These are phyloP conservation scores for Ictidomys tridecemlineatus DNA, from an alignment of 2,113 vertebrate genomes.

Conservation along the genomic window DNA sequence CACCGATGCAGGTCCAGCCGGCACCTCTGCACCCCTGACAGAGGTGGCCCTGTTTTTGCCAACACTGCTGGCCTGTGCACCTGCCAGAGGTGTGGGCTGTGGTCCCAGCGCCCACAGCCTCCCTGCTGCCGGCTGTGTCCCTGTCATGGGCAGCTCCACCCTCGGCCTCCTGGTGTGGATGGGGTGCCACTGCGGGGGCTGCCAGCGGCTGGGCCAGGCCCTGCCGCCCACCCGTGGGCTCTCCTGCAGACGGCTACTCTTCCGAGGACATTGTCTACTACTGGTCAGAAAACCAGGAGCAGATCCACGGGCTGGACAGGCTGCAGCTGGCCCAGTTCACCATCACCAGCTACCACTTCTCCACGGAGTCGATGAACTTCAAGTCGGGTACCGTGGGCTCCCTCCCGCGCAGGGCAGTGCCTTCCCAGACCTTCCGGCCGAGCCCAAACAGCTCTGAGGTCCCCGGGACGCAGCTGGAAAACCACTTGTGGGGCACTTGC, in stretches of 20 bases:
- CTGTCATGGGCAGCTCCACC: no score
- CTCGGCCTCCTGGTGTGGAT: fast-evolving
- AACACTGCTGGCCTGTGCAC: background rate
- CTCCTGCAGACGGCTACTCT: slow-evolving; percentile 95
- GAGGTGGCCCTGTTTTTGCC: fast-evolving
- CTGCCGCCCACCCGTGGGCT: slow-evolving; percentile 33
- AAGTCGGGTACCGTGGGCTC: slow-evolving; percentile 93
- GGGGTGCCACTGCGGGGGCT: background rate
- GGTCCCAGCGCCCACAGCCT: background rate
- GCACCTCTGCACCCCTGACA: background rate
- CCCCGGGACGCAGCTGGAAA: background rate
- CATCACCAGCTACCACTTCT: slow-evolving; percentile 96
- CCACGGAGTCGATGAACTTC: slow-evolving; percentile 96
- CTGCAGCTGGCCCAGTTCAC: slow-evolving; percentile 98
- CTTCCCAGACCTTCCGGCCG: fast-evolving
- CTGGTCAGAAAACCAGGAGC: slow-evolving; percentile 97
- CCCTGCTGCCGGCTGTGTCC: background rate
- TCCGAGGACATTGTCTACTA: slow-evolving; percentile 98
- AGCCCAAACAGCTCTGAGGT: background rate
- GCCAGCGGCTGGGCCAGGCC: background rate
- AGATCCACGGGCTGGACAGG: slow-evolving; percentile 97
- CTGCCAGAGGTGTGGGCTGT: background rate
- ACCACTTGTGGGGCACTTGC: background rate
- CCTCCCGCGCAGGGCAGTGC: fast-evolving
- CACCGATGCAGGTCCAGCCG: background rate